Conservation (phyloP, 2,797 vertebrate species). For the Anomalospiza imberbis region DNA sequence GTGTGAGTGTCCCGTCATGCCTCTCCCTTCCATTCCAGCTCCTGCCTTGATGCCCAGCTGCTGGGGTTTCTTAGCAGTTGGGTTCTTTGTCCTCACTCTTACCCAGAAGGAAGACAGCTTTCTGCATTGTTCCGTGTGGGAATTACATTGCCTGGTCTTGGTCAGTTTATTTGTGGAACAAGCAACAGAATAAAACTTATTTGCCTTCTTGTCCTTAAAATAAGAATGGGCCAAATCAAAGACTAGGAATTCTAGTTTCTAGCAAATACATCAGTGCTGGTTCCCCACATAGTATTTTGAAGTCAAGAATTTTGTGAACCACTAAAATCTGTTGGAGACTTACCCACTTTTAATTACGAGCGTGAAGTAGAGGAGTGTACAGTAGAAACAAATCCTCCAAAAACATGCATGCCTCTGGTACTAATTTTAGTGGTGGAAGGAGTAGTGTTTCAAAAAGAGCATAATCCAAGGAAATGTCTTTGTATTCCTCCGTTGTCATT, state of each 20-base stretch:
- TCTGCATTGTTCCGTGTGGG: not conserved
- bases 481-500: not conserved
- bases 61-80: not conserved
- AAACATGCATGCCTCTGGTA: not conserved
- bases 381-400: not conserved
- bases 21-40: constrained; percentile 38
- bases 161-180: constrained; percentile 5
- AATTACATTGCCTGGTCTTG: not conserved
- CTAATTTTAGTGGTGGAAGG: not conserved
- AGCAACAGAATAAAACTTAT: not conserved
- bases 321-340: not conserved
- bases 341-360: constrained; percentile 2
- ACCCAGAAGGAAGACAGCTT: not conserved
- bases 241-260: not conserved
- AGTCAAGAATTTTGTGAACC: constrained; percentile 14
- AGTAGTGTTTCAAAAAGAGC: not conserved
- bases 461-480: not conserved
- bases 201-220: not conserved
- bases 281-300: not conserved
- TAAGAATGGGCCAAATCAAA: not conserved
- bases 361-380: not conserved
- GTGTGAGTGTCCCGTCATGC: not conserved
- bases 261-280: not conserved
- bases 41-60: constrained; percentile 33
- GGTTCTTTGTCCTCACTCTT: not conserved